phyloP scores from a whole-genome alignment of 2,797 vertebrate species.

The Martes flavigula region DNA sequence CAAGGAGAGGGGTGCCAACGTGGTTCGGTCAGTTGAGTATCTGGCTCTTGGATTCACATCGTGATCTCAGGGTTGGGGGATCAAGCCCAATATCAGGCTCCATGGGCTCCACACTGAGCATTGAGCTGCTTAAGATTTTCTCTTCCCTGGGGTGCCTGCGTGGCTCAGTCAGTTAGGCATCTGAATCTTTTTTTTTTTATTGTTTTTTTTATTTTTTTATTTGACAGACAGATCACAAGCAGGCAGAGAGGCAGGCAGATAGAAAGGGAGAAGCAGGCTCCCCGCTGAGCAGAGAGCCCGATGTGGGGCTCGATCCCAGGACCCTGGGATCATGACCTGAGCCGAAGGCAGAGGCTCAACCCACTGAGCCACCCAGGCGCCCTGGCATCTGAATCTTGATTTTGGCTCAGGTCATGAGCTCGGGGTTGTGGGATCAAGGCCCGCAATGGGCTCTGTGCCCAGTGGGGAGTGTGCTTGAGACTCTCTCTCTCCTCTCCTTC shows the following conservation, averaged over 20 bases:
- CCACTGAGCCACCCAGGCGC: too few species aligned
- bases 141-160: background rate
- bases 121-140: background rate
- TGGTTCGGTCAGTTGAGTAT: background rate
- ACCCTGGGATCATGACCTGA: too few species aligned
- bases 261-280: too few species aligned
- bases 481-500: background rate
- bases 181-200: too few species aligned
- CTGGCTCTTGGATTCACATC: background rate
- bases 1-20: background rate
- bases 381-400: background rate
- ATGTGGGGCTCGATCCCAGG: too few species aligned
- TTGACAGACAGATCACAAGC: too few species aligned
- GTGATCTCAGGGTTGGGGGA: background rate
- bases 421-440: background rate
- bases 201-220: too few species aligned
- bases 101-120: background rate
- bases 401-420: background rate
- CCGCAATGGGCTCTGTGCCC: background rate
- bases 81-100: background rate
- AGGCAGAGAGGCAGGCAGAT: too few species aligned
- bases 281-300: too few species aligned
- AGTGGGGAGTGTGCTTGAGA: background rate
- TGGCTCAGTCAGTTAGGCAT: background rate
- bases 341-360: too few species aligned